These are phyloP conservation scores for Notarius quadriscutis DNA, from an alignment of 2,113 vertebrate species.

Conservation along the genomic window DNA sequence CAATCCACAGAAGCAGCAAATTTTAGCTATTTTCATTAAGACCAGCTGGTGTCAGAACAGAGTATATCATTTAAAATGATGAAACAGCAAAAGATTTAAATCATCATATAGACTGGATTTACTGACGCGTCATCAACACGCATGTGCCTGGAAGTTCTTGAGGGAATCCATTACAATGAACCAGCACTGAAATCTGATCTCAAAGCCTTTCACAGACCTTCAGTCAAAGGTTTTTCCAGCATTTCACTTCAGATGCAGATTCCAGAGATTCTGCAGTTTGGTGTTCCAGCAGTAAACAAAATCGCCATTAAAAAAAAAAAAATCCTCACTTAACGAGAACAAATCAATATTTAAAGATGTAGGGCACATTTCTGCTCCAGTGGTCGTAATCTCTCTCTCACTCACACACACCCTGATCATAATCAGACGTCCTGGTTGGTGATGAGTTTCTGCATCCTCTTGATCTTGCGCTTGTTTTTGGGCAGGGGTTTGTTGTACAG, in stretches of 20 bases:
- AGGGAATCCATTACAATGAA: not conserved
- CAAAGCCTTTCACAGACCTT: not conserved
- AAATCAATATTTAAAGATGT: not conserved
- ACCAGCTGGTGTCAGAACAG: slow-evolving; percentile 20
- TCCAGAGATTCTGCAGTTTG: not conserved
- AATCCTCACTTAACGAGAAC: not conserved
- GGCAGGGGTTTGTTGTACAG: slow-evolving; percentile 94
- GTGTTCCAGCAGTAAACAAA: not conserved
- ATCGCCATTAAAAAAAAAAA: not conserved
- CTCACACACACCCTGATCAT: not conserved
- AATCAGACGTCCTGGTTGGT: slow-evolving; percentile 79
- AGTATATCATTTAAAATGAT: not conserved
- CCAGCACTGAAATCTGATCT: slow-evolving; percentile 1
- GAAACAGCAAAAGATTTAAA: not conserved
- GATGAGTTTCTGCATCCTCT: slow-evolving; percentile 91
- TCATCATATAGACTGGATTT: not conserved
- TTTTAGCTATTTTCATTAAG: not conserved
- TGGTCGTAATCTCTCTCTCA: no score
- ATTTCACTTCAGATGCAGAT: not conserved
- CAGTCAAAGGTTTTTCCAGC: not conserved
- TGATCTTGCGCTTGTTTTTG: slow-evolving; percentile 96
- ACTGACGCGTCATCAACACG: not conserved
- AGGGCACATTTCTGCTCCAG: not conserved
- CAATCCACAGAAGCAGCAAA: not conserved
- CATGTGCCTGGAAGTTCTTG: not conserved